Base-by-base conservation (phyloP, 2,888 invertebrate species). In the Himalopsyche kuldschensis region DNA sequence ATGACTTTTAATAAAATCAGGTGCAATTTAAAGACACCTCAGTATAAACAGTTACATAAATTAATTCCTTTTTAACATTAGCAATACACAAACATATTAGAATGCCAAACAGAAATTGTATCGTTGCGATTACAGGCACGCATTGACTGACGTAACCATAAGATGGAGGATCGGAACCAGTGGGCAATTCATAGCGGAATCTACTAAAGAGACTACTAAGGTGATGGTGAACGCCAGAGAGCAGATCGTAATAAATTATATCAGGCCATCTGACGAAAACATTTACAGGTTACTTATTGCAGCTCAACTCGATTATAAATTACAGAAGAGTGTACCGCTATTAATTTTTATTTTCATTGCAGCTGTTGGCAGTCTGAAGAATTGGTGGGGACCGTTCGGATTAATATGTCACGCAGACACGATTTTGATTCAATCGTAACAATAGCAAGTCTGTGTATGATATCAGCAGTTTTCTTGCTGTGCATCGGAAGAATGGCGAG, bases 281-380 rank as follows among this genome's bases (percentile, higher is more conserved):
- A 88, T 93, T 76, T 95, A 94, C 88, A 94, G 94, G 94, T 93
- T 88, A 86, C 35, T 32, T 41, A 46, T 27, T 15, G 15, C 41
- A 83, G 78, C 32, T 24, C 10, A n/a, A 6, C 24, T n/a, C 17
- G 10, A 35, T 35, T 30, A 30, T 69, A 15, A 3, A 41, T 4
- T 15, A 17, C 30, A 76, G 27, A n/a, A 76, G 4, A 76, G 20
- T 32, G 10, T 4, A 48, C n/a, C n/a, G 3, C 24, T 3, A 10
- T 31, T 10, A 55, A 10, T 30, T 11, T 30, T 17, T 79, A 46
- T 47, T 47, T 27, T 10, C 35, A 11, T 89, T 88, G 3, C 89
- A 95, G 95, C 88, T 95, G 95, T 88, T 95, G 95, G 94, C 93
- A 94, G 88, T 89, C 91, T 69, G 90, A 91, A 46, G 90, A 91